Conservation (phyloP, 2,888 invertebrate species). For the Halictus quadricinctus region DNA sequence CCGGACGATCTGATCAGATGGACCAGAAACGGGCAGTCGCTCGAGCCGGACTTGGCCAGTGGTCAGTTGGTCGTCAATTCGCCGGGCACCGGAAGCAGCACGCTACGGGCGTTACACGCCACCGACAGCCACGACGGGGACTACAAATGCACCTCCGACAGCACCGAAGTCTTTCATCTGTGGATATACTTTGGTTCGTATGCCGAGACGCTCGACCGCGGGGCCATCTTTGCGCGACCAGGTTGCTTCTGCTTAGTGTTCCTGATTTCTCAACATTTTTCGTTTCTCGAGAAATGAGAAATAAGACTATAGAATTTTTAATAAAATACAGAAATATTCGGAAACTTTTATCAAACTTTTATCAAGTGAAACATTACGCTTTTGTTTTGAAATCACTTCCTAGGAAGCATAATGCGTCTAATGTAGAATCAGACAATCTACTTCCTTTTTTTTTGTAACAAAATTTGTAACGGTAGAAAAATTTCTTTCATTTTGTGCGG, state of each 20-base stretch:
- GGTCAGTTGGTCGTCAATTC: constrained; percentile 70
- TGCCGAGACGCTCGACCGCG: constrained; percentile 28
- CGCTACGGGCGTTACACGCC: constrained; percentile 67
- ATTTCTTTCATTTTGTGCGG: too few species aligned
- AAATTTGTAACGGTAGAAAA: too few species aligned
- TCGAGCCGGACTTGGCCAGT: constrained; percentile 73
- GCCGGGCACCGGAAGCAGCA: constrained; percentile 63
- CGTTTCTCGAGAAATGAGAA: too few species aligned
- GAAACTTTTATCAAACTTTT: too few species aligned
- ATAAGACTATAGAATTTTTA: too few species aligned
- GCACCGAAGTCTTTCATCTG: constrained; percentile 72
- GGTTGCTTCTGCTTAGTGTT: background rate
- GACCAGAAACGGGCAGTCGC: constrained; percentile 77
- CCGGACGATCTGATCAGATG: constrained; percentile 72
- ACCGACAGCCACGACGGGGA: constrained; percentile 76
- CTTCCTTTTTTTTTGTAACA: too few species aligned
- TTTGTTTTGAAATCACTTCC: too few species aligned
- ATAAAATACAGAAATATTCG: too few species aligned
- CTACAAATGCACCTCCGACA: constrained; percentile 76
- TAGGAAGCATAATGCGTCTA: too few species aligned
- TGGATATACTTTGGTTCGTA: constrained; percentile 78
- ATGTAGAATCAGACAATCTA: too few species aligned
- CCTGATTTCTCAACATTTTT: too few species aligned
- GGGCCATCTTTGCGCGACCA: background rate
- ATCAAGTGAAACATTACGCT: too few species aligned